phyloP scores from a whole-genome alignment of 2,888 invertebrate genomes.

The Tetragnatha montana region DNA sequence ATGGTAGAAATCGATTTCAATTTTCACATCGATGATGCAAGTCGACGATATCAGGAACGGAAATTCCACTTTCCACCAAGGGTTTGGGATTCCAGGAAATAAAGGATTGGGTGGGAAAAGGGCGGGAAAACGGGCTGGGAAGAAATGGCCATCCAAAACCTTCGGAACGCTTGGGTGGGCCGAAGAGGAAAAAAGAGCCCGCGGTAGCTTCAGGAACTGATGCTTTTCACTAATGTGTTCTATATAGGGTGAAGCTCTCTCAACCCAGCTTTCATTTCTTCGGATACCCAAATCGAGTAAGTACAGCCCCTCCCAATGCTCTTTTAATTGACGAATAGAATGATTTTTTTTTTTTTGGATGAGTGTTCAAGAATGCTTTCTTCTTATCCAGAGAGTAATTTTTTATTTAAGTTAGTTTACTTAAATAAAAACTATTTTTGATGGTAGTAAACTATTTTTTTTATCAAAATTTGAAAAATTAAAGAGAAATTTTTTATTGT shows the following conservation, averaged over 20 bases:
- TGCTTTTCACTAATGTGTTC: conserved; percentile 18
- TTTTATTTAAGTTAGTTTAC: no score
- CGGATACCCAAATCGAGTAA: conserved; percentile 47
- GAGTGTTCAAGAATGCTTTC: no score
- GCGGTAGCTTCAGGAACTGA: conserved; percentile 15
- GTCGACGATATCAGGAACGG: not conserved
- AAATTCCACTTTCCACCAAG: conserved; percentile 30
- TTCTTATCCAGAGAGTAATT: no score
- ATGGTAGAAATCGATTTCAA: not conserved
- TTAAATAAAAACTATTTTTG: no score
- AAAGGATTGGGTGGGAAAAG: conserved; percentile 18
- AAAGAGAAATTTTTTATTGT: no score
- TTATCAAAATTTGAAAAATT: no score
- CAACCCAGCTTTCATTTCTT: conserved; percentile 16
- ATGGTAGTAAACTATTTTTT: no score
- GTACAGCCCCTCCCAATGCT: conserved; percentile 2
- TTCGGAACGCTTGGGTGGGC: conserved; percentile 42
- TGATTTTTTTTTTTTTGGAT: not conserved
- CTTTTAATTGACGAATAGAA: not conserved
- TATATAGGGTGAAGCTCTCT: conserved; percentile 21
- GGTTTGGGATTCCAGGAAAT: conserved; percentile 38
- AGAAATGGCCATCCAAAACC: conserved; percentile 38
- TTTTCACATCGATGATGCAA: conserved; percentile 20
- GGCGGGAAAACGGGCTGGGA: conserved; percentile 22
- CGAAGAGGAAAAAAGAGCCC: conserved; percentile 42